Conservation (phyloP, 1,140 invertebrate species). For the Trichonephila inaurata region DNA sequence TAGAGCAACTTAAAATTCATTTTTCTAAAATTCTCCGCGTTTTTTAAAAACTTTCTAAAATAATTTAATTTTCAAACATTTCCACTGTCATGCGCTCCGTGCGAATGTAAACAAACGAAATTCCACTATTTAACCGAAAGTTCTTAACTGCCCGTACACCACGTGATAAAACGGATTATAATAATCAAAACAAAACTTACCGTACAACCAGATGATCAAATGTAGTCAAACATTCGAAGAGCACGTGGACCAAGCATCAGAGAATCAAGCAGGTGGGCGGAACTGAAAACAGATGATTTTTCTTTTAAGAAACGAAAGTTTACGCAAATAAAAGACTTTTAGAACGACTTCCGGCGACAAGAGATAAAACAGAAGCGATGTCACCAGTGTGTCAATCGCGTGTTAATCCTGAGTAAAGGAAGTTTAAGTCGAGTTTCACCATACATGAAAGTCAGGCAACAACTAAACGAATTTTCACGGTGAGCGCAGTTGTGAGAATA, state of each 20-base stretch:
- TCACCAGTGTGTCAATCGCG: not conserved
- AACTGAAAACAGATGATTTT: constrained; percentile 3
- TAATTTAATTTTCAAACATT: too few species aligned
- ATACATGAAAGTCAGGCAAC: constrained; percentile 18
- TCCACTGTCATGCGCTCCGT: too few species aligned
- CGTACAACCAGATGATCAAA: not conserved
- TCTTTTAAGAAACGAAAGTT: not conserved
- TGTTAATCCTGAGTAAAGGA: not conserved
- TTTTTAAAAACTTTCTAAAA: too few species aligned
- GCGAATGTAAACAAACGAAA: too few species aligned
- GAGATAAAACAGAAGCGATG: not conserved
- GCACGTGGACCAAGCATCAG: constrained; percentile 37
- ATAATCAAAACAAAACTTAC: constrained; percentile 24
- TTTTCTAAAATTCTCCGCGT: too few species aligned
- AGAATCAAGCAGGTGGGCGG: constrained; percentile 9
- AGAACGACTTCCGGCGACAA: not conserved
- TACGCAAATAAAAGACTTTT: not conserved
- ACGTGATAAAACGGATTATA: not conserved
- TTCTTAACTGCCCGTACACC: not conserved
- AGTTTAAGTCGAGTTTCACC: not conserved
- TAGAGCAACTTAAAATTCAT: too few species aligned
- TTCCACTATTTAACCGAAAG: too few species aligned
- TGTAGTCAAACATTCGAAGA: constrained; percentile 38
- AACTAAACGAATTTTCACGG: constrained; percentile 5
- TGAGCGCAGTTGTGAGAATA: not conserved